Evolutionary conservation across 2,113 vertebrate species (phyloP).

Genomic region (Hippocampus abdominalis): DNA sequence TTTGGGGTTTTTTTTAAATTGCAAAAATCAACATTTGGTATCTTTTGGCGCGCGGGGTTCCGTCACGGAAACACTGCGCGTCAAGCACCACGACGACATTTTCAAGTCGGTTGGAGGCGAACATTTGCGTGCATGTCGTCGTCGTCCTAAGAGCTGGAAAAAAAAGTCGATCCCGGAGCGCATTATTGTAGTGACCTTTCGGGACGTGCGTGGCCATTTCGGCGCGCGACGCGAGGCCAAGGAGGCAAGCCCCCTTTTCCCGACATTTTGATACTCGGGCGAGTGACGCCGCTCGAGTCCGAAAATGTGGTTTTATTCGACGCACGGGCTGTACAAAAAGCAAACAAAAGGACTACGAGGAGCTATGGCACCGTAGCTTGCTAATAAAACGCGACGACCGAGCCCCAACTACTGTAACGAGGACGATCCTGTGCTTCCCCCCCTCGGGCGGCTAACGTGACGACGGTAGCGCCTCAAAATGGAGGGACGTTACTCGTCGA

Average conservation of each 20-base stretch:
- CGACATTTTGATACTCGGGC: not conserved
- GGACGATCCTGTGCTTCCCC: not conserved
- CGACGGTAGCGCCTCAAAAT: slow-evolving; percentile 4
- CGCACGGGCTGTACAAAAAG: not conserved
- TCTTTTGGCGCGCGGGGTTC: slow-evolving; percentile 1
- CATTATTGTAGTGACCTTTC: slow-evolving; percentile 1
- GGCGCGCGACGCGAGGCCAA: not conserved
- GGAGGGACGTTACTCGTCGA: not conserved
- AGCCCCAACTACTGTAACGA: not conserved
- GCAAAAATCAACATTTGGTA: not conserved
- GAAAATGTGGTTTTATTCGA: not conserved
- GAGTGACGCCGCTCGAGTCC: not conserved
- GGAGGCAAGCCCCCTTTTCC: not conserved
- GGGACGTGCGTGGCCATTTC: not conserved
- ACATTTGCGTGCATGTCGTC: not conserved
- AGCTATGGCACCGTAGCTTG: not conserved
- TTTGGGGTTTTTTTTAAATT: too few relatives aligned
- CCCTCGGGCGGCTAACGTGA: slow-evolving; percentile 4
- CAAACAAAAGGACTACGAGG: not conserved
- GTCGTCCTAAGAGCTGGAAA: not conserved
- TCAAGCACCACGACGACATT: slow-evolving; percentile 13
- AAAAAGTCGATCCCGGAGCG: not conserved
- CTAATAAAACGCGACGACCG: not conserved
- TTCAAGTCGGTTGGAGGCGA: not conserved
- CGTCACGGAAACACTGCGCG: slow-evolving; percentile 4